Percentiles rank a stretch among this genome's conserved stretches.
Evolutionary conservation across 92 coral and sea anemone species (phyloP).

Genomic region (Epizoanthus fatuus): DNA sequence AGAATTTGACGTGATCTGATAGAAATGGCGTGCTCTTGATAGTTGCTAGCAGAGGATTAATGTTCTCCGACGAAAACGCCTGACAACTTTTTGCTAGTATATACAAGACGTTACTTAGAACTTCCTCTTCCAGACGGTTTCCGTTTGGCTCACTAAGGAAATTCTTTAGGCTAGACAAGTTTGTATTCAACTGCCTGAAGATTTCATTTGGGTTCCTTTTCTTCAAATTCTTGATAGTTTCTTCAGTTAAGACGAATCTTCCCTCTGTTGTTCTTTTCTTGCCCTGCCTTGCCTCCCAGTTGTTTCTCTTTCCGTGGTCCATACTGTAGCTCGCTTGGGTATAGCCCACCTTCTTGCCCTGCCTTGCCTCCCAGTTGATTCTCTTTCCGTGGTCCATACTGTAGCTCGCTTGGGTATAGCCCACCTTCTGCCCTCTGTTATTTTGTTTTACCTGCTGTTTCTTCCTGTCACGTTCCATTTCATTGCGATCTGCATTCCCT

Average conservation of each 20-base stretch:
- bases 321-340: too few relatives aligned
- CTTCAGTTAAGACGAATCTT: neutral
- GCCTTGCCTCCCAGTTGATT: too few relatives aligned
- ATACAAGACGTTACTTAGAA: neutral
- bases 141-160: neutral
- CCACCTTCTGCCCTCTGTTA: too few relatives aligned
- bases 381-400: too few relatives aligned
- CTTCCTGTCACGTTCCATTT: too few relatives aligned
- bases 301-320: too few relatives aligned
- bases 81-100: conserved; percentile 20
- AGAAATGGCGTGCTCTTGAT: conserved; percentile 8
- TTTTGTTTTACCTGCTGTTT: too few relatives aligned
- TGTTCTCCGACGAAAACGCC: neutral
- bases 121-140: neutral
- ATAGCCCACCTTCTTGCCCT: too few relatives aligned
- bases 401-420: too few relatives aligned
- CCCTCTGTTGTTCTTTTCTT: too few relatives aligned
- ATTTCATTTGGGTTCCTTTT: neutral
- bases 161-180: neutral
- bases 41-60: conserved; percentile 21
- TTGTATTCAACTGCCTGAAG: neutral
- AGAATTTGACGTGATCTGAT: conserved; percentile 6
- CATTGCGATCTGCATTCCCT: too few relatives aligned
- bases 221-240: neutral
- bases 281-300: too few relatives aligned